Evolutionary conservation across 2,113 vertebrate genomes (phyloP), one percentile per base, ranked within the genome.

Genomic region (Salvelinus sp.): DNA sequence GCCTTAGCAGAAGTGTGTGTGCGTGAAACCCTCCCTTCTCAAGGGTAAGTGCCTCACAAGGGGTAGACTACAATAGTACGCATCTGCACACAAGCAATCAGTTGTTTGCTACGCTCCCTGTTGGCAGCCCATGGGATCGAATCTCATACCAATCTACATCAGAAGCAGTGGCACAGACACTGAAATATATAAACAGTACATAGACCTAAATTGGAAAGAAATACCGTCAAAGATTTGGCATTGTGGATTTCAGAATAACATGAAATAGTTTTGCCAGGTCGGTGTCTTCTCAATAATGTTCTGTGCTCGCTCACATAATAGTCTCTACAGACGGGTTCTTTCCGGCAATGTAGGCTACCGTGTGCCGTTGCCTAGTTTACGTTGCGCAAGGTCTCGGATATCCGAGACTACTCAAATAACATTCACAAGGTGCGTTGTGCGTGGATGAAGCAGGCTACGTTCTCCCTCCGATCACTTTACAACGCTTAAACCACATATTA

Each of bases 61-160:
- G 60, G 48, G 50, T 18, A 18, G 3, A 3, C 14, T 54, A 54
- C 50, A 54, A 14, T 18, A 86, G 75, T 69, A 48, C 20, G 67
- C 80, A 87, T 81, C 73, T 79, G 82, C 76, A 74, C 62, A 73
- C 44, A 48, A 68, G 74, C 74, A 68, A 76, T 80, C 85, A 85
- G 65, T 89, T 80, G 85, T 79, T 67, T 81, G 85, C 87, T 90
- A 87, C 94, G 93, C 92, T 92, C 94, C 91, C 93, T 95, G 86
- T 94, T 93, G 94, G 94, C 89, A 83, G 88, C 79, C 70, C 70
- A 76, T 60, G 88, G 89, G 84, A 92, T 23, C 89, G 83, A 85
- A 79, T 86, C 68, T 58, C 63, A 64, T 23, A 70, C 60, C 72
- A 25, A 60, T 64, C 66, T 63, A 75, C 70, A 76, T 80, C 76